Conservation (phyloP, 2,888 invertebrate genomes). For the Pachymerium ferrugineum region DNA sequence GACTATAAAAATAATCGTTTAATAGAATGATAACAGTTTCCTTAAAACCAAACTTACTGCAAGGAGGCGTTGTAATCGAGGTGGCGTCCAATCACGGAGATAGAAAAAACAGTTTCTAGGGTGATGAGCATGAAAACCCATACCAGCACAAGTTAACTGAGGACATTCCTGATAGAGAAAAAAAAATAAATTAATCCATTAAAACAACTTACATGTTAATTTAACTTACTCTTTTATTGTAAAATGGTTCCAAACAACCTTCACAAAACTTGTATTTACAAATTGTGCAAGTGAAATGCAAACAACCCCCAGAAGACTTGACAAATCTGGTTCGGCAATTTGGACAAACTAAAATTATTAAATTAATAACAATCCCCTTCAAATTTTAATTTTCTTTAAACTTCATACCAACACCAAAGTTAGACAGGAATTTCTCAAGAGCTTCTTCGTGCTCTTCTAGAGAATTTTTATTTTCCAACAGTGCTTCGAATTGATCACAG, state of each 20-base stretch:
- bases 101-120: constrained; percentile 7
- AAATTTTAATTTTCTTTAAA: too few relatives aligned
- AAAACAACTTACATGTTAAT: not conserved
- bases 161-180: not conserved
- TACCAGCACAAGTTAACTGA: not conserved
- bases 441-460: not conserved
- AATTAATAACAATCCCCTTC: too few relatives aligned
- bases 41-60: not conserved
- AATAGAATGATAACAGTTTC: not conserved
- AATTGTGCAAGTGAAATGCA: not conserved
- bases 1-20: not conserved
- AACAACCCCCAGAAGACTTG: not conserved
- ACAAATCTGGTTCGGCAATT: not conserved
- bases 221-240: not conserved
- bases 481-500: not conserved
- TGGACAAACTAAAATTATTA: not conserved
- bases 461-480: not conserved
- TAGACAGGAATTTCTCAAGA: not conserved
- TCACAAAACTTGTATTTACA: constrained; percentile 18
- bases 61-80: not conserved
- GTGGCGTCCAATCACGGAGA: not conserved
- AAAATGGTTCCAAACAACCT: constrained; percentile 14
- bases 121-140: constrained; percentile 14
- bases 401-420: not conserved
- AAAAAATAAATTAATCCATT: not conserved